Percentiles rank a stretch among this genome's conserved stretches.
These are phyloP conservation scores for Cephus nigrinus DNA, from an alignment of 2,888 invertebrate species.

Conservation along the genomic window DNA sequence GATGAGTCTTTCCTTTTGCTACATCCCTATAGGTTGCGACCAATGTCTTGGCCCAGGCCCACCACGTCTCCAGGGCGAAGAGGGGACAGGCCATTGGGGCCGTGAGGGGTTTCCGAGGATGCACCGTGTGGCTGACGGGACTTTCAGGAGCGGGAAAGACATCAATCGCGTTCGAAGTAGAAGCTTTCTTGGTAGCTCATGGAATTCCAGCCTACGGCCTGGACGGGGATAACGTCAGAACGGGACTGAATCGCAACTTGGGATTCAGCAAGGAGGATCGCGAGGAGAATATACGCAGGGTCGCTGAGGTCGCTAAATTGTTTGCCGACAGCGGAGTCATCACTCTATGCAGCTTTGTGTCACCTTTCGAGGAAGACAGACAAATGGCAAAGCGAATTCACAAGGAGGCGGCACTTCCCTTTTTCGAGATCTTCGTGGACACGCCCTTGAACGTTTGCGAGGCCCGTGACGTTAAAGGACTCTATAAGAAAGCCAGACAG, in stretches of 20 bases:
- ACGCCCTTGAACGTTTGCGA: constrained; percentile 95
- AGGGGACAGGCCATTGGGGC: constrained; percentile 89
- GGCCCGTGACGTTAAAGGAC: constrained; percentile 91
- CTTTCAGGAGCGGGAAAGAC: constrained; percentile 94
- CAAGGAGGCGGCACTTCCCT: constrained; percentile 83
- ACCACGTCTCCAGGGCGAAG: constrained; percentile 91
- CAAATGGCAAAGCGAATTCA: constrained; percentile 90
- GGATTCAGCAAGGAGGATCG: constrained; percentile 93
- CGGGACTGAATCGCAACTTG: constrained; percentile 94
- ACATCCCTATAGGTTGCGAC: constrained; percentile 50
- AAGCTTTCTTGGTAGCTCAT: constrained; percentile 87
- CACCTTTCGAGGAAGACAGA: constrained; percentile 93
- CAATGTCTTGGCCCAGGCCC: constrained; percentile 92
- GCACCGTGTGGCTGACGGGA: constrained; percentile 98
- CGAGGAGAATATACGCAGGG: constrained; percentile 95
- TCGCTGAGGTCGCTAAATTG: constrained; percentile 95
- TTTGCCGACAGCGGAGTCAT: constrained; percentile 98
- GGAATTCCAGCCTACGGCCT: constrained; percentile 96
- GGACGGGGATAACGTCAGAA: constrained; percentile 97
- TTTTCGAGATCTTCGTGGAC: constrained; percentile 96
- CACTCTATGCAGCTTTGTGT: constrained; percentile 95
- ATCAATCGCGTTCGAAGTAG: constrained; percentile 94
- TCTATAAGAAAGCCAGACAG: constrained; percentile 95
- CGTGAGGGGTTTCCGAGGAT: constrained; percentile 88
- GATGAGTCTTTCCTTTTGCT: neutral